Evolutionary conservation across 1,140 invertebrate genomes (phyloP), one percentile per base, ranked within the genome.

Genomic region (Danaus plexippus): DNA sequence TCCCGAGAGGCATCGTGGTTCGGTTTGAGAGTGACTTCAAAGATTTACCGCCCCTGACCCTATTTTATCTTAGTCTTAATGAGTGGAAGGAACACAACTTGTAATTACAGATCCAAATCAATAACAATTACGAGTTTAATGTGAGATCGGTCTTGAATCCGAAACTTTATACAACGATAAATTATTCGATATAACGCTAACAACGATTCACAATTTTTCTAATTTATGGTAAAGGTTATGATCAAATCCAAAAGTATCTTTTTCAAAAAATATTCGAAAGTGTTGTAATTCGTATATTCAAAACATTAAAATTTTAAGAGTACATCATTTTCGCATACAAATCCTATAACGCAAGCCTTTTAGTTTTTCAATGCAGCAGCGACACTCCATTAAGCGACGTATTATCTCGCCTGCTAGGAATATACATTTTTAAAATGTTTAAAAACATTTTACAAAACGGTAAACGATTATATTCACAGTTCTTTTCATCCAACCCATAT

Each of bases 11-110:
- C 60, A 72, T 71, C 65, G 67, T 64, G 59, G 63, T 60, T 59
- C 61, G 55, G 50, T 54, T 68, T 49, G 64, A 66, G 59, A 70
- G 68, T 68, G 65, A 60, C 66, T 67, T 60, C 55, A 18, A 71
- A 71, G 77, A 77, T 78, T 77, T 77, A 81, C 71, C 64, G 69
- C 66, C 71, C 64, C 73, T 79, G 76, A 77, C 77, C 75, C 67
- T 68, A 72, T 69, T 81, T 76, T 75, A 77, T 76, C 75, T 63
- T 59, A 68, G 62, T 61, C 60, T 63, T 53, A 59, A 64, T 58
- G 45, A 62, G 57, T 60, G 22, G 22, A 32, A 32, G 22, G 22
- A 32, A 32, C 22, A 32, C 22, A 67, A 69, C 60, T 53, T 63
- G 50, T 67, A 69, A 71, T 69, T 69, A 69, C 52, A 60, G 55